phyloP scores from a whole-genome alignment of 2,888 invertebrate species.

The Drosophila multiciliata region DNA sequence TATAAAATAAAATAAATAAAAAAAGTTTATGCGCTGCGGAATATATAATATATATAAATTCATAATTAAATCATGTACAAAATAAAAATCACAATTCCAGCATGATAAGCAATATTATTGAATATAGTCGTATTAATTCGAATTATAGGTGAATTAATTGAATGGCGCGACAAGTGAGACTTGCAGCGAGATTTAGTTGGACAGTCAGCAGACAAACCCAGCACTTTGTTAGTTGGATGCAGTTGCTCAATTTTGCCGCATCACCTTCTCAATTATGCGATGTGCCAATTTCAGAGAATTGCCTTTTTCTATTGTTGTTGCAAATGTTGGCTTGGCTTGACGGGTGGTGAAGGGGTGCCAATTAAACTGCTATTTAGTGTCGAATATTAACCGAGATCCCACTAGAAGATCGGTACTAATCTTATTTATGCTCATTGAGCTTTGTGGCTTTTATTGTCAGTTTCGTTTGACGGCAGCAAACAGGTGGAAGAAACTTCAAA shows the following conservation, averaged over 20 bases:
- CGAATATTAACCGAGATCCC: constrained; percentile 55
- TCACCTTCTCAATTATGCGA: constrained; percentile 64
- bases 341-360: constrained; percentile 51
- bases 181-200: constrained; percentile 15
- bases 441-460: constrained; percentile 55
- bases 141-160: constrained; percentile 9
- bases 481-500: constrained; percentile 48
- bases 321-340: constrained; percentile 15
- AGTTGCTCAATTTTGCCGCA: constrained; percentile 55
- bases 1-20: neutral
- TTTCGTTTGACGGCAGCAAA: neutral
- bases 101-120: constrained; percentile 32
- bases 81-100: neutral
- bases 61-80: neutral
- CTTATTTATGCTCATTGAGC: constrained; percentile 75
- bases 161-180: constrained; percentile 21
- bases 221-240: constrained; percentile 47
- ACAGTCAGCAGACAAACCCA: constrained; percentile 40
- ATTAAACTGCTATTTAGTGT: constrained; percentile 76
- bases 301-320: constrained; percentile 33
- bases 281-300: constrained; percentile 46
- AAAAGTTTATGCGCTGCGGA: neutral
- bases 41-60: too few relatives aligned
- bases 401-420: constrained; percentile 57
- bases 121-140: constrained; percentile 1